Evolutionary conservation across 2,113 vertebrate species (phyloP).

Genomic region (Benitochromis conjunctus): DNA sequence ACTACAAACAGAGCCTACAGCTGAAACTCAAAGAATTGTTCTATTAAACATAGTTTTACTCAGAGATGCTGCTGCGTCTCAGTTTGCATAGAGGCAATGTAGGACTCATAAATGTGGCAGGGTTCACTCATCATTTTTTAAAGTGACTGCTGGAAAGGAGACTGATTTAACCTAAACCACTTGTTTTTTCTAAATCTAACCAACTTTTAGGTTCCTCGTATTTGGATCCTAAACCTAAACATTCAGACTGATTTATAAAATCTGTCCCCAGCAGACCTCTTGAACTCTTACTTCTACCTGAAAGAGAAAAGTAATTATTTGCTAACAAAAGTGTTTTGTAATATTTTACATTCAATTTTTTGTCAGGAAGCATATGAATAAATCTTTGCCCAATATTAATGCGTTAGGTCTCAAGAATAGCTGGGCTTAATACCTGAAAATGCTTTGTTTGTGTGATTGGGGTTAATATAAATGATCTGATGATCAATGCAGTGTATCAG

Average conservation of each 20-base stretch:
- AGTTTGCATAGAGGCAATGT: background rate
- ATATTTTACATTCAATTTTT: background rate
- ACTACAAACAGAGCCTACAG: background rate
- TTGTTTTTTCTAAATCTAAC: too few species aligned
- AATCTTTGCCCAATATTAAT: background rate
- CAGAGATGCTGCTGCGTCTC: fast-evolving
- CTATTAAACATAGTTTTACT: background rate
- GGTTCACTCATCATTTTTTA: too few species aligned
- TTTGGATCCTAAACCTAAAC: too few species aligned
- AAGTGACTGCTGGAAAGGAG: too few species aligned
- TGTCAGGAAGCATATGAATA: background rate
- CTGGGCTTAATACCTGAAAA: background rate
- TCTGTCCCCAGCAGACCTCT: too few species aligned
- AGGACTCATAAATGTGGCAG: too few species aligned
- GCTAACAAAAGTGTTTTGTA: background rate
- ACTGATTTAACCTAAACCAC: too few species aligned
- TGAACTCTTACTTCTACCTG: too few species aligned
- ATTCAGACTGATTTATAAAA: too few species aligned
- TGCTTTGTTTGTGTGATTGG: fast-evolving
- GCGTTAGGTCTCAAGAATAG: background rate
- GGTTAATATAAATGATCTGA: background rate
- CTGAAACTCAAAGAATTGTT: background rate
- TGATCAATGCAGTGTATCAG: fast-evolving
- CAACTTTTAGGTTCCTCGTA: too few species aligned
- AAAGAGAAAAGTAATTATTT: background rate